Percentiles rank a stretch among this genome's conserved stretches.
These are phyloP conservation scores for Bellardia pandia DNA, from an alignment of 2,888 invertebrate genomes.

Conservation along the genomic window DNA sequence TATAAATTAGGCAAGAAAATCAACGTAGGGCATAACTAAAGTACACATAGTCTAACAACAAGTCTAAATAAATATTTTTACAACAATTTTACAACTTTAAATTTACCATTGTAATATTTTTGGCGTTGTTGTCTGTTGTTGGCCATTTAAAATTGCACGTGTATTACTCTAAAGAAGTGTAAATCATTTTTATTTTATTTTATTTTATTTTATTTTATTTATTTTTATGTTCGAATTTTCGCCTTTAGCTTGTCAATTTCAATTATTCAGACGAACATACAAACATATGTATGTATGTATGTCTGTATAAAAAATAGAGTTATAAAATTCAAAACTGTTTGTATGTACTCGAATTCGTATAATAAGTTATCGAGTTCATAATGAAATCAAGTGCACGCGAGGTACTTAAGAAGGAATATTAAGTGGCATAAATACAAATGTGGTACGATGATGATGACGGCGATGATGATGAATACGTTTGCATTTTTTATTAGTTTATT, in stretches of 20 bases:
- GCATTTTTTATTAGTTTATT: conserved; percentile 33
- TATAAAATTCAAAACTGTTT: neutral
- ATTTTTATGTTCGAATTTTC: neutral
- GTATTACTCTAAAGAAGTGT: conserved; percentile 55
- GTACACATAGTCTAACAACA: neutral
- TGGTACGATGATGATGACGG: conserved; percentile 13
- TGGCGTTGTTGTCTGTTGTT: conserved; percentile 9
- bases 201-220: conserved; percentile 19
- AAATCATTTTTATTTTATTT: conserved; percentile 40
- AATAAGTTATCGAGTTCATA: conserved; percentile 19
- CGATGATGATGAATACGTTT: conserved; percentile 1
- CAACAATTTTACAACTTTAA: neutral
- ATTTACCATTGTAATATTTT: conserved; percentile 3
- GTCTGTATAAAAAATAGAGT: neutral
- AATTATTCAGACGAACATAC: conserved; percentile 41
- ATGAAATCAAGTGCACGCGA: conserved; percentile 67
- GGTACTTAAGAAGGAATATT: conserved; percentile 24
- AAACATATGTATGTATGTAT: neutral
- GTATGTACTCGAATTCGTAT: conserved; percentile 10
- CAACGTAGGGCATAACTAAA: neutral
- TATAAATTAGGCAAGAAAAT: neutral
- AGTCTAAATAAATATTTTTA: neutral
- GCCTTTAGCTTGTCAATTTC: conserved; percentile 59
- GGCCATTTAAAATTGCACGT: conserved; percentile 59
- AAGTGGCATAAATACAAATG: neutral